Conservation (phyloP, 2,797 vertebrate species). For the Lacerta agilis region DNA sequence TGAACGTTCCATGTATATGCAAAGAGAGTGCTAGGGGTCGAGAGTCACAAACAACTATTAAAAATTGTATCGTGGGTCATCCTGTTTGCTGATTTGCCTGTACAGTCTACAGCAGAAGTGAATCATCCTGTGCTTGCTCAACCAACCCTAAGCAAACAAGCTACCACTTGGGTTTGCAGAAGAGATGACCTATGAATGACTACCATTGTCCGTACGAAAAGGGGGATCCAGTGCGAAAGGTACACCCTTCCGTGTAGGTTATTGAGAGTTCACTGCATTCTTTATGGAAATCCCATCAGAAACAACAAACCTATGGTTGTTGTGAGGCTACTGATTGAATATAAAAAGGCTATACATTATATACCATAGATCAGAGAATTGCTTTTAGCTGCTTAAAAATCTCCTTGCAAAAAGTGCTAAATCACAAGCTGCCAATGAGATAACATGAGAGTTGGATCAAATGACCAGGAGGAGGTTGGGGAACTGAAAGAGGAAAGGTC, state of each 20-base stretch:
- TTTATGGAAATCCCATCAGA: not conserved
- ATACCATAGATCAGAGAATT: no score
- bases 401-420: no score
- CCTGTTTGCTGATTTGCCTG: not conserved
- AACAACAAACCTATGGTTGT: no score
- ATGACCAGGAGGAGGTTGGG: no score
- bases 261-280: not conserved
- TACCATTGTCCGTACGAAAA: no score
- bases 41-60: not conserved
- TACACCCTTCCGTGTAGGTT: not conserved
- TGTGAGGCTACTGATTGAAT: no score
- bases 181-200: not conserved
- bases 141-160: not conserved
- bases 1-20: not conserved
- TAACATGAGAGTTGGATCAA: no score
- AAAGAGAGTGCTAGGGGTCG: not conserved
- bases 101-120: not conserved
- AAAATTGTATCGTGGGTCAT: not conserved
- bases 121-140: not conserved
- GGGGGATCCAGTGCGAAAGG: no score
- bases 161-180: not conserved
- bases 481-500: no score
- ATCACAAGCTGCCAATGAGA: no score
- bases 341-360: no score
- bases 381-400: no score